phyloP scores from a whole-genome alignment of 1,140 invertebrate genomes.

The Elysia chlorotica region DNA sequence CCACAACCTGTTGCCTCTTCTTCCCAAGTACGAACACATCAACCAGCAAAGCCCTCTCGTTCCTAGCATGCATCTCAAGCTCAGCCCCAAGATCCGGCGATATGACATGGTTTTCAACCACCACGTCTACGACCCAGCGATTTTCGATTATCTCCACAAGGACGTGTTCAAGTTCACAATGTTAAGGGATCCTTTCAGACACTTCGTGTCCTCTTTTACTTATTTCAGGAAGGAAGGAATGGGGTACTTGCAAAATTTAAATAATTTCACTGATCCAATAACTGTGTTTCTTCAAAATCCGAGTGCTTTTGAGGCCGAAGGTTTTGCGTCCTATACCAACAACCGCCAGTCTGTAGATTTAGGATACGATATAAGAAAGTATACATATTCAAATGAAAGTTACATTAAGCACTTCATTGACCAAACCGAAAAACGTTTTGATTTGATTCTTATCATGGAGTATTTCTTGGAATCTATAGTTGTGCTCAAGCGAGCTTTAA shows the following conservation, averaged over 20 bases:
- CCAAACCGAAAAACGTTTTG: conserved; percentile 26
- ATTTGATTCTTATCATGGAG: conserved; percentile 32
- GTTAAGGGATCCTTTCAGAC: conserved; percentile 4
- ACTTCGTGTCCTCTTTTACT: conserved; percentile 6
- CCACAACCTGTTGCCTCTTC: neutral
- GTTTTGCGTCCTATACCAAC: conserved; percentile 9
- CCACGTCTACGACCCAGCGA: neutral
- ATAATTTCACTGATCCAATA: neutral
- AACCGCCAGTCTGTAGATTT: conserved; percentile 17
- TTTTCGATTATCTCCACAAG: conserved; percentile 12
- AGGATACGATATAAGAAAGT: neutral
- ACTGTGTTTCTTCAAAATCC: neutral
- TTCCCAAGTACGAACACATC: conserved; percentile 1
- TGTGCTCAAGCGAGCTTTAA: conserved; percentile 27
- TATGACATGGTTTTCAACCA: conserved; percentile 24
- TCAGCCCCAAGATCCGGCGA: neutral
- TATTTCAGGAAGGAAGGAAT: neutral
- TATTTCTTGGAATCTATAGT: conserved; percentile 35
- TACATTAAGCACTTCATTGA: conserved; percentile 10
- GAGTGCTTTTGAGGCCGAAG: neutral
- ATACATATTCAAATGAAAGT: neutral
- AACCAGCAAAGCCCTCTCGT: neutral
- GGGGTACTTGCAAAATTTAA: neutral
- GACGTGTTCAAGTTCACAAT: conserved; percentile 17
- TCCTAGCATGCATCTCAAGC: neutral